These are phyloP conservation scores for Bombus superbus DNA, from an alignment of 1,140 invertebrate genomes.

Conservation along the genomic window DNA sequence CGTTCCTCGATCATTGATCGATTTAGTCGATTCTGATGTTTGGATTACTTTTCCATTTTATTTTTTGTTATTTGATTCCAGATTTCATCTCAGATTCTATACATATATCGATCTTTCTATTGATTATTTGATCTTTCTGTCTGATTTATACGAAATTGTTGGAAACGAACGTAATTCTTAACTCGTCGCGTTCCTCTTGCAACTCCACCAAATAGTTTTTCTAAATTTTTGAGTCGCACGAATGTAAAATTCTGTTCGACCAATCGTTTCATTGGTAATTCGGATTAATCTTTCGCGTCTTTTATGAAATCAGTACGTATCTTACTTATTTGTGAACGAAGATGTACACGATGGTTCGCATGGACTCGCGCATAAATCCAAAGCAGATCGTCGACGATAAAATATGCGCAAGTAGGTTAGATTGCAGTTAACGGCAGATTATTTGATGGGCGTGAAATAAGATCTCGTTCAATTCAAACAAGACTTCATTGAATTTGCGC, in stretches of 20 bases:
- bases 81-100: background rate
- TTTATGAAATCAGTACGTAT: no score
- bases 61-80: no score
- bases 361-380: background rate
- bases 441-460: slow-evolving; percentile 8
- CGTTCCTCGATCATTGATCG: no score
- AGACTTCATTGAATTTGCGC: slow-evolving; percentile 28
- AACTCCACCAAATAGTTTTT: background rate
- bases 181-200: background rate
- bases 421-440: background rate
- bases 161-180: no score
- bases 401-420: background rate
- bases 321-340: background rate
- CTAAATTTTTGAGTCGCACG: background rate
- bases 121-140: no score
- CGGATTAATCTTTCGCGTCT: background rate
- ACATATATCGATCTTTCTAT: no score
- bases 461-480: slow-evolving; percentile 15
- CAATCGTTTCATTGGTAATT: no score
- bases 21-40: no score
- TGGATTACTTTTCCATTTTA: no score
- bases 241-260: no score
- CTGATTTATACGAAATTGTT: no score
- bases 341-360: background rate
- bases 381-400: no score